A percentile compares a stretch with the other conserved stretches of the same genome.
phyloP scores from a whole-genome alignment of 2,888 invertebrate genomes.

The Zootermopsis nevadensis region DNA sequence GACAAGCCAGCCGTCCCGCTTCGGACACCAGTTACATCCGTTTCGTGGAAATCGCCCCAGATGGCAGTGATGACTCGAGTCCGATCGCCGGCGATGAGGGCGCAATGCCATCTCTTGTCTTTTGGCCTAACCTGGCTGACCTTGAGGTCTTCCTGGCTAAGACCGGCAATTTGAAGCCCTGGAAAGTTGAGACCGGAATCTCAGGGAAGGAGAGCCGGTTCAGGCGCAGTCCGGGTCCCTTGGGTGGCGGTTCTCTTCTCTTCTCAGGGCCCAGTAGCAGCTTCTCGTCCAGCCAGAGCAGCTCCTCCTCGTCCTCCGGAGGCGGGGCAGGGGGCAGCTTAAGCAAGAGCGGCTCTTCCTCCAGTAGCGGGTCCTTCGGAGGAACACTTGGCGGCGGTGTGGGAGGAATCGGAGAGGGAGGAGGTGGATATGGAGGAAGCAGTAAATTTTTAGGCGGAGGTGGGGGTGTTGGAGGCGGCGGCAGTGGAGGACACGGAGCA shows the following conservation, averaged over 20 bases:
- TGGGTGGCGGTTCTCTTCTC: background rate
- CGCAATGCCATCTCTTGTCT: background rate
- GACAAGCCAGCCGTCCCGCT: too few relatives aligned
- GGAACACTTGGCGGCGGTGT: conserved; percentile 3
- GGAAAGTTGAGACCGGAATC: background rate
- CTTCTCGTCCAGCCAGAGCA: background rate
- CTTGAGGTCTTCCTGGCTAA: background rate
- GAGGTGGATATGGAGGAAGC: conserved; percentile 2
- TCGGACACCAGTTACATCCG: too few relatives aligned
- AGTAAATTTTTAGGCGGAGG: too few relatives aligned
- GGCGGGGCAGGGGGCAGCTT: background rate
- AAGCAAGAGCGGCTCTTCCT: background rate
- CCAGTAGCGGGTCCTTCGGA: background rate
- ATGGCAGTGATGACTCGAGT: background rate
- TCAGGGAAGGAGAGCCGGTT: background rate
- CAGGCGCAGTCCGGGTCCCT: background rate
- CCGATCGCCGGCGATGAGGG: background rate
- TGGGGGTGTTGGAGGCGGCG: background rate
- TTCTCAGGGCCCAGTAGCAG: background rate
- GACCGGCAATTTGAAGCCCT: background rate
- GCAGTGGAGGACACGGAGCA: background rate
- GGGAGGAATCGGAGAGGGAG: background rate
- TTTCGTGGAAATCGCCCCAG: too few relatives aligned
- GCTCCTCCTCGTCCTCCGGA: background rate
- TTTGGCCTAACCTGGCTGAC: background rate